Percentiles rank a stretch among this genome's conserved stretches.
Evolutionary conservation across 2,797 vertebrate species (phyloP).

Genomic region (Naso thynnoides): DNA sequence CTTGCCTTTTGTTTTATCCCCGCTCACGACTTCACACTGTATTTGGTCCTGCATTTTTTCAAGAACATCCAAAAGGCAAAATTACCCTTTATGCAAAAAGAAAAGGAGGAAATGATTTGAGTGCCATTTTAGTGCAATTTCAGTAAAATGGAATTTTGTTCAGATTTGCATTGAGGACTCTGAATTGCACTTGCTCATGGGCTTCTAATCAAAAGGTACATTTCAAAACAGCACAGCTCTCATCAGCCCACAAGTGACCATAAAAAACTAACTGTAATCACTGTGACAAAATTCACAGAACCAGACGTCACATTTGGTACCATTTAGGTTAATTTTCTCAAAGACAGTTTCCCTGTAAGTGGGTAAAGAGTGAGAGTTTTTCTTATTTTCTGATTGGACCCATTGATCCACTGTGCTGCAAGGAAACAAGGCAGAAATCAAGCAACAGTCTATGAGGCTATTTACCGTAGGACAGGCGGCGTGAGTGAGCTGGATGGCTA

Average conservation of each 20-base stretch:
- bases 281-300: slow-evolving; percentile 17
- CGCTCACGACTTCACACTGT: slow-evolving; percentile 1
- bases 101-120: slow-evolving; percentile 47
- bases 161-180: slow-evolving; percentile 34
- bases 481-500: background rate
- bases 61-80: slow-evolving; percentile 40
- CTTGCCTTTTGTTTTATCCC: slow-evolving; percentile 16
- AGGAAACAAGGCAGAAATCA: background rate
- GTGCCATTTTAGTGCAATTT: slow-evolving; percentile 40
- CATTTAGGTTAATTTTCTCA: slow-evolving; percentile 33
- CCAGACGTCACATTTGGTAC: slow-evolving; percentile 8
- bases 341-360: slow-evolving; percentile 23
- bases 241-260: slow-evolving; percentile 25
- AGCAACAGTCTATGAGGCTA: background rate
- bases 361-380: slow-evolving; percentile 19
- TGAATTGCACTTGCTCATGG: slow-evolving; percentile 17
- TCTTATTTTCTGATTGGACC: slow-evolving; percentile 33
- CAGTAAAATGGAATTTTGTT: slow-evolving; percentile 41
- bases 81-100: slow-evolving; percentile 13
- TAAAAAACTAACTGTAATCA: slow-evolving; percentile 47
- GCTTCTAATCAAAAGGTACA: slow-evolving; percentile 54
- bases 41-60: slow-evolving; percentile 28
- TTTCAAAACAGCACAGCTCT: background rate
- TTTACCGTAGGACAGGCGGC: too few relatives aligned
- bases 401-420: slow-evolving; percentile 3